Evolutionary conservation across 2,888 invertebrate species (phyloP).

Genomic region (Eucera pruinosa): DNA sequence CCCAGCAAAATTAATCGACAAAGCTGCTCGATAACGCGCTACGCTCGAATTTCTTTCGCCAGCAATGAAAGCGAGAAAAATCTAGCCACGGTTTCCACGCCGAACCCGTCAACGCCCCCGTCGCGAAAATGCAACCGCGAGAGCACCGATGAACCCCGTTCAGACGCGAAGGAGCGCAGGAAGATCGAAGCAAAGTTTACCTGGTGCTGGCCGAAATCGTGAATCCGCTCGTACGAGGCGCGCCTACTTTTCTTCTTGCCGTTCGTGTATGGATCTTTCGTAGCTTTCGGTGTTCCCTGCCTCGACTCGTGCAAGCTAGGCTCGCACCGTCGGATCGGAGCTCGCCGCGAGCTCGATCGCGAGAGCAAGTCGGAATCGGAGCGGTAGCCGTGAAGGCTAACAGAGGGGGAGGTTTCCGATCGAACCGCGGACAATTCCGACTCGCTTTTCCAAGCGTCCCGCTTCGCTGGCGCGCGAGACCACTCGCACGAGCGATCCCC

Average conservation of each 20-base stretch:
- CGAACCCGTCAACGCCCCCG: no score
- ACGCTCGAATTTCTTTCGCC: no score
- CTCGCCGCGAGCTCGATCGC: neutral
- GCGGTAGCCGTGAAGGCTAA: constrained; percentile 30
- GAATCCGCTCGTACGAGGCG: constrained; percentile 57
- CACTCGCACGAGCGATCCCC: no score
- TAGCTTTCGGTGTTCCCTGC: neutral
- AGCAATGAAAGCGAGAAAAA: no score
- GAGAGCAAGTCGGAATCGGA: constrained; percentile 55
- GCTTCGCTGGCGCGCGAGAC: constrained; percentile 10
- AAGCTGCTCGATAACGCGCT: no score
- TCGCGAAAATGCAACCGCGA: neutral
- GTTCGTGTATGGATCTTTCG: constrained; percentile 6
- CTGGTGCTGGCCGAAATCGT: constrained; percentile 57
- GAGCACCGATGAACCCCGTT: neutral
- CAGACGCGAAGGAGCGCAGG: neutral
- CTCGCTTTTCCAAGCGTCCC: no score
- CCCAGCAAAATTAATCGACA: no score
- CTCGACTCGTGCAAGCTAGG: neutral
- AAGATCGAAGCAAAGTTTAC: constrained; percentile 59
- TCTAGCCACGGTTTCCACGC: no score
- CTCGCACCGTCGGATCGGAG: neutral
- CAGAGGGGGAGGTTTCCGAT: neutral
- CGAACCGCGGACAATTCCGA: no score
- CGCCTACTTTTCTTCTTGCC: constrained; percentile 39